A percentile compares a stretch with the other conserved stretches of the same genome.
Evolutionary conservation across 2,888 invertebrate species (phyloP).

Genomic region (Mycogona germanica): DNA sequence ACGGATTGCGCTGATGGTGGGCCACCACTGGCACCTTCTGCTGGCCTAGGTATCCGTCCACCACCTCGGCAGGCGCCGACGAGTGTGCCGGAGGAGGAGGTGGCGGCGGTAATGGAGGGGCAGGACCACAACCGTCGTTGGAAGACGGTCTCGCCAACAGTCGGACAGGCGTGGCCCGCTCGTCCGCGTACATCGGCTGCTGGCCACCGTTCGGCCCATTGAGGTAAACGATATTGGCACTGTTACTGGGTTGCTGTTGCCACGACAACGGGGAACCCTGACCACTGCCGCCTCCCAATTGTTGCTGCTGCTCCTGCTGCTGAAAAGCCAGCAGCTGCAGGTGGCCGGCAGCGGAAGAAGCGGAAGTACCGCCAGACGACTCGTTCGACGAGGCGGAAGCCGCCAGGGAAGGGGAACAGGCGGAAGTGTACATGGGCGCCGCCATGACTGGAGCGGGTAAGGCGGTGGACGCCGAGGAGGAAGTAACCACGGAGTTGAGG

Average conservation of each 20-base stretch:
- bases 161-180: no score
- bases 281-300: slow-evolving; percentile 18
- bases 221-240: background rate
- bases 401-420: slow-evolving; percentile 12
- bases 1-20: background rate
- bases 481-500: background rate
- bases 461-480: background rate
- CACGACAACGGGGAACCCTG: slow-evolving; percentile 30
- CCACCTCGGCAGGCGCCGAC: background rate
- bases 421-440: slow-evolving; percentile 1
- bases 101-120: background rate
- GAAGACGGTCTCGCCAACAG: no score
- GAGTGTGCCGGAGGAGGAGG: background rate
- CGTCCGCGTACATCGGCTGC: background rate
- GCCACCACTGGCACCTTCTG: background rate
- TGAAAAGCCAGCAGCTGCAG: slow-evolving; percentile 26
- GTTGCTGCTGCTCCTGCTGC: slow-evolving; percentile 24
- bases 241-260: slow-evolving; percentile 16
- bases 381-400: background rate
- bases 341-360: slow-evolving; percentile 25
- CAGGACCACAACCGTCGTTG: no score
- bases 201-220: background rate
- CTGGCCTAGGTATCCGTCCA: slow-evolving; percentile 3
- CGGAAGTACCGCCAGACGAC: background rate
- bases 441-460: slow-evolving; percentile 3